phyloP scores from a whole-genome alignment of 2,797 vertebrate species.

The Saxicola maurus region DNA sequence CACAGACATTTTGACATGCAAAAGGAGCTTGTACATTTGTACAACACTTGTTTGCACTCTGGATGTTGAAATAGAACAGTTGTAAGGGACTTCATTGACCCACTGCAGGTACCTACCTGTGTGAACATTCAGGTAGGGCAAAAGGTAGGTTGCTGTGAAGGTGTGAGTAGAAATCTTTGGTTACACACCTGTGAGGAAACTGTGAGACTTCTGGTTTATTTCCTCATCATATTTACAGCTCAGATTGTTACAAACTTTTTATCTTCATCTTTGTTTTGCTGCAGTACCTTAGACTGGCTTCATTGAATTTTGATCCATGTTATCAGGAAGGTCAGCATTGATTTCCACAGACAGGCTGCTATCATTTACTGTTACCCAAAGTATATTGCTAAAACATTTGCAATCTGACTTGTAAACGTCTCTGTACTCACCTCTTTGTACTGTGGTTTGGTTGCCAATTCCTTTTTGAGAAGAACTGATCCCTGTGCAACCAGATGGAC shows the following conservation, averaged over 20 bases:
- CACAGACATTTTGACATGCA: background rate
- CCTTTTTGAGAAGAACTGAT: background rate
- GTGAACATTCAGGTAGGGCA: background rate
- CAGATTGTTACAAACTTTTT: background rate
- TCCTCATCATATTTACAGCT: background rate
- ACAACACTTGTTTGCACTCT: background rate
- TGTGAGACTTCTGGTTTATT: background rate
- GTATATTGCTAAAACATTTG: background rate
- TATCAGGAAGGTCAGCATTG: background rate
- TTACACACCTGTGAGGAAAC: background rate
- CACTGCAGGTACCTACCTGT: background rate
- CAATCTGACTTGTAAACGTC: background rate
- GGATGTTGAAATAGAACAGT: background rate
- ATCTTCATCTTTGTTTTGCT: background rate
- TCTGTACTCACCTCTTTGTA: background rate
- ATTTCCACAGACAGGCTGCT: background rate
- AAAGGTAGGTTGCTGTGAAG: background rate
- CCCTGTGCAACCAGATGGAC: background rate
- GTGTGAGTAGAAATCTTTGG: background rate
- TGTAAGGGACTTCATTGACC: background rate
- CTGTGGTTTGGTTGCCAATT: background rate
- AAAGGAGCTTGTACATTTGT: background rate
- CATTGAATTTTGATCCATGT: background rate
- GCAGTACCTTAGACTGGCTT: background rate
- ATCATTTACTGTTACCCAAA: background rate